Conservation (phyloP, 1,140 invertebrate species). For the Mercenaria mercenaria region DNA sequence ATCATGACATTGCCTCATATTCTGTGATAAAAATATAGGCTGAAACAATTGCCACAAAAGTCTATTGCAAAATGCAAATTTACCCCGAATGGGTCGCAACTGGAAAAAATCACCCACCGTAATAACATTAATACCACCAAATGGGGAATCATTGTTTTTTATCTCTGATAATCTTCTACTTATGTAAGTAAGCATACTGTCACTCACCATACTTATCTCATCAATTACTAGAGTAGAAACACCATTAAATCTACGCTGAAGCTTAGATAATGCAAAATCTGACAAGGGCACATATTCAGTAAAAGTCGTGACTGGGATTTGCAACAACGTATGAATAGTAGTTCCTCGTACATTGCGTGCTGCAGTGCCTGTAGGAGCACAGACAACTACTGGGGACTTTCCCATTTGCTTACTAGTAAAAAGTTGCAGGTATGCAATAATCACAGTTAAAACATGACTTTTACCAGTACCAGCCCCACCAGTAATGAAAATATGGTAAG, state of each 20-base stretch:
- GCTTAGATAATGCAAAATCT: constrained; percentile 1
- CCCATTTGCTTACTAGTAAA: constrained; percentile 14
- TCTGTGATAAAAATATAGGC: constrained; percentile 67
- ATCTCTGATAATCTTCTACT: constrained; percentile 59
- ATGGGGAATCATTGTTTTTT: constrained; percentile 40
- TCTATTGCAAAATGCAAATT: constrained; percentile 54
- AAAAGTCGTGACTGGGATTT: constrained; percentile 33
- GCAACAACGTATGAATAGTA: constrained; percentile 50
- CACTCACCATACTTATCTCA: constrained; percentile 56
- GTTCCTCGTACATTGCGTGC: constrained; percentile 51
- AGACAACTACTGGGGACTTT: constrained; percentile 45
- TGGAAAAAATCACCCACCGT: constrained; percentile 65
- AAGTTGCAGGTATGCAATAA: constrained; percentile 45
- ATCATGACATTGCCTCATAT: constrained; percentile 62
- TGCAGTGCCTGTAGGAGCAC: constrained; percentile 64
- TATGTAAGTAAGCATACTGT: constrained; percentile 32
- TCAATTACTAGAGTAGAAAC: constrained; percentile 41
- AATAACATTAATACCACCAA: constrained; percentile 67
- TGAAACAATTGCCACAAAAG: constrained; percentile 63
- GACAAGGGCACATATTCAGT: constrained; percentile 24
- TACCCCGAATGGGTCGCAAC: constrained; percentile 34
- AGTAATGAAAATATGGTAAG: constrained; percentile 61
- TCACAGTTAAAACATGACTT: constrained; percentile 14
- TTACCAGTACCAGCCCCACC: constrained; percentile 67
- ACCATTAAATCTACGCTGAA: constrained; percentile 20